phyloP scores from a whole-genome alignment of 2,888 invertebrate species.

The Leucozona laternaria region DNA sequence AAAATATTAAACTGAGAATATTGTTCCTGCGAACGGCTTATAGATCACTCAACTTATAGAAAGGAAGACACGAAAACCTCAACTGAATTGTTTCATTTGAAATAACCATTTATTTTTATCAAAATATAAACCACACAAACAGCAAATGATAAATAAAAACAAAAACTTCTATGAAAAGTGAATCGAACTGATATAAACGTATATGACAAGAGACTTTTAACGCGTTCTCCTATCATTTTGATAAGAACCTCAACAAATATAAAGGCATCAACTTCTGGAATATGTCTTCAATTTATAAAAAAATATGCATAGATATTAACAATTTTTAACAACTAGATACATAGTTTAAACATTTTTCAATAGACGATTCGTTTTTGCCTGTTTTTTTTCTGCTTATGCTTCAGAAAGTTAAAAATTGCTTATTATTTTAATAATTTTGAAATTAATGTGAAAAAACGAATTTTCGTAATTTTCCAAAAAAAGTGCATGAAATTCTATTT shows the following conservation, averaged over 20 bases:
- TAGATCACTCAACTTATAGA: slow-evolving; percentile 39
- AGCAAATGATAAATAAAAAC: slow-evolving; percentile 45
- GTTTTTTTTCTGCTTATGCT: too few relatives aligned
- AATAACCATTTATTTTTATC: slow-evolving; percentile 71
- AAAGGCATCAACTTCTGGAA: slow-evolving; percentile 52
- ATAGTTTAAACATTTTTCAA: too few relatives aligned
- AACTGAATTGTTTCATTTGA: slow-evolving; percentile 67
- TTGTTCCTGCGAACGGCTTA: slow-evolving; percentile 4
- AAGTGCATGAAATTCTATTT: too few relatives aligned
- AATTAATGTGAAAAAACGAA: too few relatives aligned
- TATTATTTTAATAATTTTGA: too few relatives aligned
- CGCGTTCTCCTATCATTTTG: slow-evolving; percentile 52
- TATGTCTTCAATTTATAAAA: background rate
- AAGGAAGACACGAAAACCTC: slow-evolving; percentile 57
- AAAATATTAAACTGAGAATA: background rate
- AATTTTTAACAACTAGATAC: too few relatives aligned
- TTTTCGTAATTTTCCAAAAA: too few relatives aligned
- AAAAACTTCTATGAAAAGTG: slow-evolving; percentile 46
- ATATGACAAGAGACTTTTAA: slow-evolving; percentile 46
- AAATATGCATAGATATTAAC: too few relatives aligned
- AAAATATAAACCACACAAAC: slow-evolving; percentile 64
- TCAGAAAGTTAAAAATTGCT: too few relatives aligned
- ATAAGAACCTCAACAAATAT: slow-evolving; percentile 55
- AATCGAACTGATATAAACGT: slow-evolving; percentile 65
- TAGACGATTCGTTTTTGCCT: too few relatives aligned